Percentiles rank a stretch among this genome's conserved stretches.
Evolutionary conservation across 1,140 invertebrate genomes (phyloP).

Genomic region (Semibalanus balanoides): DNA sequence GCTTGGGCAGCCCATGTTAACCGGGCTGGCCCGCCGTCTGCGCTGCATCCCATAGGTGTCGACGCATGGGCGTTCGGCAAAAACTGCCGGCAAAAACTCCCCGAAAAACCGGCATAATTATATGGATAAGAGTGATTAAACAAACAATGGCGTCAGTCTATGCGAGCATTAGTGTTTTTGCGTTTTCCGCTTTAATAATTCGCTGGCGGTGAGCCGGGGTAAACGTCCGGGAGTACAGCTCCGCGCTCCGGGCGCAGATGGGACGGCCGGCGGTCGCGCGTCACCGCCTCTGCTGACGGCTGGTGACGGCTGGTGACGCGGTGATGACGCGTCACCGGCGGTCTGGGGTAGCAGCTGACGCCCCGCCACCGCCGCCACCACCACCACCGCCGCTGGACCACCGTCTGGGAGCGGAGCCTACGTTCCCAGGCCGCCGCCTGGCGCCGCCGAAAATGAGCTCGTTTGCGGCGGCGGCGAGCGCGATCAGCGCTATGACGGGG

Average conservation of each 20-base stretch:
- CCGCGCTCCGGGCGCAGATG: too few relatives aligned
- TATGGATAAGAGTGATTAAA: slow-evolving; percentile 1
- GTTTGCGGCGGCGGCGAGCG: not conserved
- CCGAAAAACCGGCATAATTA: not conserved
- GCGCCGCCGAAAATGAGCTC: not conserved
- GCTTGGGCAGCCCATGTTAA: too few relatives aligned
- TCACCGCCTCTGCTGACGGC: too few relatives aligned
- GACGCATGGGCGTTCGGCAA: not conserved
- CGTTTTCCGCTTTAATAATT: not conserved
- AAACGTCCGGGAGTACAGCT: too few relatives aligned
- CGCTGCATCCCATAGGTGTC: not conserved
- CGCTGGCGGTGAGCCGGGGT: too few relatives aligned
- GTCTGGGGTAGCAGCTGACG: too few relatives aligned
- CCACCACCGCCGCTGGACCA: too few relatives aligned
- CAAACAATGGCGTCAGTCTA: not conserved
- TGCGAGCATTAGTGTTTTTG: not conserved
- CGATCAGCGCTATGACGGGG: not conserved
- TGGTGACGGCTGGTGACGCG: too few relatives aligned
- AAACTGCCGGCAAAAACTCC: not conserved
- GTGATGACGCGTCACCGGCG: not conserved
- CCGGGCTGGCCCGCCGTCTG: too few relatives aligned
- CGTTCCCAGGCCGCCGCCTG: not conserved
- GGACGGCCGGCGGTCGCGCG: too few relatives aligned
- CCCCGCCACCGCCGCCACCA: too few relatives aligned
- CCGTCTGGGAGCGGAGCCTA: not conserved